These are phyloP conservation scores for Delichon dasypus DNA, from an alignment of 2,797 vertebrate species.

Conservation along the genomic window DNA sequence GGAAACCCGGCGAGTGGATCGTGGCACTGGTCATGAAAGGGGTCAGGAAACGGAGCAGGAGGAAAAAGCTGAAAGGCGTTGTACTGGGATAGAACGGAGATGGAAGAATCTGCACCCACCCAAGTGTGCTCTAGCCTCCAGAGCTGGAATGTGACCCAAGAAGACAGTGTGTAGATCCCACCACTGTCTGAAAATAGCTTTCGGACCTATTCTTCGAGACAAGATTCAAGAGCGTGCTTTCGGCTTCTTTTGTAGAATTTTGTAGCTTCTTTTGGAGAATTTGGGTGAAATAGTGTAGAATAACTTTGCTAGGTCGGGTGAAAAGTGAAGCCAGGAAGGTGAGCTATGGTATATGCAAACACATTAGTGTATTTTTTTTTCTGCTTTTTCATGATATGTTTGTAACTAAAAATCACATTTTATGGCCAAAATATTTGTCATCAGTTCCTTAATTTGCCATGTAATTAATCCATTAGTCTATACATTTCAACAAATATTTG, in stretches of 20 bases:
- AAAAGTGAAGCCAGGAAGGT: not conserved
- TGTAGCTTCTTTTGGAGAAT: not conserved
- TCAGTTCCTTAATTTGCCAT: not conserved
- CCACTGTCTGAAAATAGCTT: not conserved
- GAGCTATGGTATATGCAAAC: not conserved
- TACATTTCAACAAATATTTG: not conserved
- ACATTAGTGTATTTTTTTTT: not conserved
- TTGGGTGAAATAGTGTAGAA: not conserved
- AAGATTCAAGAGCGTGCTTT: not conserved
- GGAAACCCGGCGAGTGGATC: accelerated
- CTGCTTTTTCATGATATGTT: not conserved
- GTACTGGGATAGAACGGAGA: not conserved
- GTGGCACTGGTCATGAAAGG: not conserved
- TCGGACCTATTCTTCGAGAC: not conserved
- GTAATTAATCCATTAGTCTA: not conserved
- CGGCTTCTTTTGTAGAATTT: not conserved
- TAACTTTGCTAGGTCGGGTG: not conserved
- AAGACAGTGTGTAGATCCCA: not conserved
- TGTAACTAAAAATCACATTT: not conserved
- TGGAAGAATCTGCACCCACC: not conserved
- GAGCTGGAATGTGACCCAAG: not conserved
- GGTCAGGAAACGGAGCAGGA: not conserved
- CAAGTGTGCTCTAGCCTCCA: not conserved
- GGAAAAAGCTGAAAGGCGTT: not conserved
- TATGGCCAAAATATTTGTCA: not conserved